These are phyloP conservation scores for Gasterosteus aculeatus DNA, from an alignment of 2,113 vertebrate species.

Conservation along the genomic window DNA sequence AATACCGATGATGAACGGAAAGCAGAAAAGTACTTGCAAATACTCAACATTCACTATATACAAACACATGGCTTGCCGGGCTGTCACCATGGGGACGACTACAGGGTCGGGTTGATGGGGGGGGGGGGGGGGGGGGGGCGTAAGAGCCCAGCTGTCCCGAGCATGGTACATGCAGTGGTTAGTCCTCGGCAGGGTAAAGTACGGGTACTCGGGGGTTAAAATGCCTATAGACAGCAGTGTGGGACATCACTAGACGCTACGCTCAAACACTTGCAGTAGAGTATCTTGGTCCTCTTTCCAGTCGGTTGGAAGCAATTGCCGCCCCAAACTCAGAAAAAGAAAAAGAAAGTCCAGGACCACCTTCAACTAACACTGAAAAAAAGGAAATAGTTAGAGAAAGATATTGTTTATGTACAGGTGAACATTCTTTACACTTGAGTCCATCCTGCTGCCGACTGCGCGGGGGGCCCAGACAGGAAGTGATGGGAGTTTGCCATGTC, in stretches of 20 bases:
- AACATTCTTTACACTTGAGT: slow-evolving; percentile 90
- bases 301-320: slow-evolving; percentile 77
- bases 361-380: slow-evolving; percentile 87
- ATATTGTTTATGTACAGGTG: slow-evolving; percentile 92
- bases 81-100: slow-evolving; percentile 82
- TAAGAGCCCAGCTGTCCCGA: slow-evolving; percentile 85
- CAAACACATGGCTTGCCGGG: slow-evolving; percentile 83
- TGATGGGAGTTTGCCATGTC: slow-evolving; percentile 45
- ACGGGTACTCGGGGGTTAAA: slow-evolving; percentile 74
- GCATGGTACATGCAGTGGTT: slow-evolving; percentile 94
- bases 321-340: slow-evolving; percentile 47
- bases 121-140: slow-evolving; percentile 47
- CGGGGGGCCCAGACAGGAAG: slow-evolving; percentile 40
- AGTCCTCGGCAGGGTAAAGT: slow-evolving; percentile 40
- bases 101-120: slow-evolving; percentile 54
- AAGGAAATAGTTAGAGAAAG: slow-evolving; percentile 78
- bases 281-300: slow-evolving; percentile 58
- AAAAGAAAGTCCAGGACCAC: slow-evolving; percentile 81
- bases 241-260: slow-evolving; percentile 87
- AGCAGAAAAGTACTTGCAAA: slow-evolving; percentile 86
- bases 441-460: slow-evolving; percentile 79
- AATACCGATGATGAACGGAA: slow-evolving; percentile 60
- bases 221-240: slow-evolving; percentile 92
- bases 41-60: slow-evolving; percentile 96
- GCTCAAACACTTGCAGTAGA: slow-evolving; percentile 76